Evolutionary conservation across 2,113 vertebrate genomes (phyloP).

Genomic region (Willisornis vidua): DNA sequence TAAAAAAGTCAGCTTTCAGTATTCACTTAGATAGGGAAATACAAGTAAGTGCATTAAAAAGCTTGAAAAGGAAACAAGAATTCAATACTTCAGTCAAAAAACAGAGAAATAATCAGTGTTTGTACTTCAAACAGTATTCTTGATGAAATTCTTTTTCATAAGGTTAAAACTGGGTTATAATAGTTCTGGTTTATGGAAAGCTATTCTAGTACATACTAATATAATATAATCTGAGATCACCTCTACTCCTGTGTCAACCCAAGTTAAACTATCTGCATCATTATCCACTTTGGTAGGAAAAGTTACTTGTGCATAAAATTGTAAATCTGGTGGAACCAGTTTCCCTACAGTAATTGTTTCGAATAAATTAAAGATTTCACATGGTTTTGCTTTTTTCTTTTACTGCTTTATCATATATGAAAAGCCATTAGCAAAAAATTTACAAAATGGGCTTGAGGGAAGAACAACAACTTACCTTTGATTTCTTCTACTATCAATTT

Average conservation of each 20-base stretch:
- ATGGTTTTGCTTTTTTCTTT: not conserved
- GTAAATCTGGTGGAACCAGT: not conserved
- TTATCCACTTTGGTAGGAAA: not conserved
- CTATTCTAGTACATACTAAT: not conserved
- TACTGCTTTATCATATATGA: not conserved
- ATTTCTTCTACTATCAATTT: conserved; percentile 81
- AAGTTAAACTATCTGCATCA: not conserved
- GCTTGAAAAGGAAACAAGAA: not conserved
- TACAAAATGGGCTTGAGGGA: not conserved
- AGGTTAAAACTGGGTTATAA: not conserved
- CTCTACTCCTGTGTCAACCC: not conserved
- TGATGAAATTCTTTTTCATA: not conserved
- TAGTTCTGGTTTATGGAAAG: not conserved
- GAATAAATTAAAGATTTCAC: not conserved
- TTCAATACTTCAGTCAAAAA: not conserved
- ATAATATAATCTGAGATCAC: rapidly evolving
- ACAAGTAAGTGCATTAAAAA: not conserved
- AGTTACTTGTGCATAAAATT: not conserved
- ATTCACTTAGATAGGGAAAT: not conserved
- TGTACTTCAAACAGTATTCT: not conserved
- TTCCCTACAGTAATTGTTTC: not conserved
- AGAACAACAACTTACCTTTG: conserved; percentile 70
- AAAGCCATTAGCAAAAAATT: not conserved
- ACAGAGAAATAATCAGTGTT: not conserved
- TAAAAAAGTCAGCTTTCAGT: not conserved